A percentile compares a stretch with the other conserved stretches of the same genome.
These are phyloP conservation scores for Callyntrura guangdongensis DNA, from an alignment of 2,888 invertebrate species.

Conservation along the genomic window DNA sequence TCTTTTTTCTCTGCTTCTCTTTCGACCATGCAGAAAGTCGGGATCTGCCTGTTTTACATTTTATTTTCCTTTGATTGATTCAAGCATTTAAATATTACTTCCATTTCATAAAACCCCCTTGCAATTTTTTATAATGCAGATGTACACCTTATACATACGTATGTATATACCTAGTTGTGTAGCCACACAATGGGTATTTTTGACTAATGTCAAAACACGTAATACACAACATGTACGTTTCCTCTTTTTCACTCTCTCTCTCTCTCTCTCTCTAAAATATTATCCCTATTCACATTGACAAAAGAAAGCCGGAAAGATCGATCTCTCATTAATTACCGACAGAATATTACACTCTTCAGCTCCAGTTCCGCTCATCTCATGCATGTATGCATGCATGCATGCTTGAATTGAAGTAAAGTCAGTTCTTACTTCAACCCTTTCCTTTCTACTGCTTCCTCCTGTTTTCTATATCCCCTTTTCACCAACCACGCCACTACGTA, in stretches of 20 bases:
- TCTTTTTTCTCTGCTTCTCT: conserved; percentile 29
- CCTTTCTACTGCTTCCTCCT: conserved; percentile 60
- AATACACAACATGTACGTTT: not conserved
- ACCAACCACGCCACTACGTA: not conserved
- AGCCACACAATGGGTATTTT: not conserved
- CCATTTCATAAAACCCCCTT: conserved; percentile 50
- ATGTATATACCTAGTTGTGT: not conserved
- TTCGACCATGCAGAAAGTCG: not conserved
- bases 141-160: not conserved
- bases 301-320: conserved; percentile 83
- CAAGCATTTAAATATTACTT: conserved; percentile 52
- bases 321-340: conserved; percentile 84
- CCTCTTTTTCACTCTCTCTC: not conserved
- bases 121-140: conserved; percentile 46
- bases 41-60: conserved; percentile 34
- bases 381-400: conserved; percentile 74
- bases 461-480: conserved; percentile 27
- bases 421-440: conserved; percentile 65
- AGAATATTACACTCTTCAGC: conserved; percentile 83
- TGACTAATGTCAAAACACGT: not conserved
- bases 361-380: conserved; percentile 80
- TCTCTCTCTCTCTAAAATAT: conserved; percentile 6
- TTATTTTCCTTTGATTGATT: not conserved
- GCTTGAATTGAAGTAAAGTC: conserved; percentile 69
- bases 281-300: conserved; percentile 69